A percentile compares a stretch with the other conserved stretches of the same genome.
Conservation (phyloP, 2,888 invertebrate species). For the Andricus curvator region DNA sequence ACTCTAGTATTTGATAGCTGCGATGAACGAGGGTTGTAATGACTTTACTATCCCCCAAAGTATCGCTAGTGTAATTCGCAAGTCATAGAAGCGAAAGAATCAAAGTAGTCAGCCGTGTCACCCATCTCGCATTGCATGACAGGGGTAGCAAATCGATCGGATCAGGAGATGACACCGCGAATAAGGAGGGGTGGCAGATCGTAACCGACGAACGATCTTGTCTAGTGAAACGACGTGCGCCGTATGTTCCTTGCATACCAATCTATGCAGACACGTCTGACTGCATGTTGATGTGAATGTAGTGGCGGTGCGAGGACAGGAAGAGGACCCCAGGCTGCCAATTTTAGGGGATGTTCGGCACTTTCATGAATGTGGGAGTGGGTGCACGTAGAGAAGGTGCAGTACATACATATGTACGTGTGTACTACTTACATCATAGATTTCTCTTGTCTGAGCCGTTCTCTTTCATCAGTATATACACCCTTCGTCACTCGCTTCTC, state of each 20-base stretch:
- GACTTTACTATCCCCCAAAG: slow-evolving; percentile 1
- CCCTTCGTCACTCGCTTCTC: slow-evolving; percentile 13
- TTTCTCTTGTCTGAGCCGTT: slow-evolving; percentile 11
- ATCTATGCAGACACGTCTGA: slow-evolving; percentile 55
- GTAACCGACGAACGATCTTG: slow-evolving; percentile 57
- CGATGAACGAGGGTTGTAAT: background rate
- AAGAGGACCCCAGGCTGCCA: slow-evolving; percentile 46
- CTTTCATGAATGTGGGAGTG: slow-evolving; percentile 23
- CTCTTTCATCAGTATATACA: slow-evolving; percentile 11
- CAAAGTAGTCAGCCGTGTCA: slow-evolving; percentile 23
- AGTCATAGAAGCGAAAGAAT: slow-evolving; percentile 29
- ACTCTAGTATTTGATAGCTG: background rate
- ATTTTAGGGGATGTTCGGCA: slow-evolving; percentile 53
- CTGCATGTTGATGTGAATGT: slow-evolving; percentile 43
- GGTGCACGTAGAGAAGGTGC: background rate
- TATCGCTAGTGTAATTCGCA: background rate
- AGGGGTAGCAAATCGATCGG: slow-evolving; percentile 1
- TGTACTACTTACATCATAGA: slow-evolving; percentile 11
- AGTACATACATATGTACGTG: background rate
- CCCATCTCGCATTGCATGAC: background rate
- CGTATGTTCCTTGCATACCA: slow-evolving; percentile 64
- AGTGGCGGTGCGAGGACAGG: slow-evolving; percentile 41
- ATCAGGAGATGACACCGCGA: slow-evolving; percentile 7
- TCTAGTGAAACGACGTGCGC: slow-evolving; percentile 56
- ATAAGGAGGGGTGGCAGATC: slow-evolving; percentile 44